Base-by-base conservation (phyloP, 2,113 vertebrate genomes). In the Aegypius monachus region DNA sequence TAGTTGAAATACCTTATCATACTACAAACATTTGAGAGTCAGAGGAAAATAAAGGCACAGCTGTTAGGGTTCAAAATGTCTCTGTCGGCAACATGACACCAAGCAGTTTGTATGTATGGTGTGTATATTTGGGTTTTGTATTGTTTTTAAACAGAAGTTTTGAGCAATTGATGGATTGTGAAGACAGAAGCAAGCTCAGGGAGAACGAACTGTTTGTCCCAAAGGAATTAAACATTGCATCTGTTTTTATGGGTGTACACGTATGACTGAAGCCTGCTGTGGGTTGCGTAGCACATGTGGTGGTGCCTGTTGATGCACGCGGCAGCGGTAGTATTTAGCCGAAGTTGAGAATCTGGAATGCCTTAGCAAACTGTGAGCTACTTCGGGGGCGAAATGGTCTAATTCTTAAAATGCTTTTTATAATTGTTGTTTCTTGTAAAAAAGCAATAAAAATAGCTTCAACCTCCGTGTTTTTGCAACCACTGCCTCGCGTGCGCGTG, bases 371-470 rank as follows among this genome's bases (percentile, higher is more conserved):
- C 16, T 45, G 13, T 40, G 67, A 91, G 31, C n/a, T 79, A 16
- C 36, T 8, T 21, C 40, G 10, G 40, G 32, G 55, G 59, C 42
- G 22, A 77, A 65, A 65, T 29, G 43, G 4, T 53, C 42, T 38
- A 12, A 20, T 83, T 84, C 66, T 72, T 61, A 70, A 84, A 84
- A 61, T 81, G 52, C 61, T 75, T 67, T 79, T 81, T 67, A 72
- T 34, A 65, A 48, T 75, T 93, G n/a, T 17, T 86, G 29, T 79
- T 86, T 90, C n/a, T 74, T 17, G 10, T 32, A 55, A 53, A 90
- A 73, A 80, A 48, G 5, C 47, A 95, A 96, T 96, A 95, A 96
- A 96, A 92, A 43, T 43, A 63, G 10, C 34, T 52, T 84, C 21
- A 61, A 40, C 29, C 23, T 86, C 67, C 5, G 1, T 31, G 38